These are phyloP conservation scores for Saturnia pavonia DNA, from an alignment of 2,888 invertebrate genomes.

Conservation along the genomic window DNA sequence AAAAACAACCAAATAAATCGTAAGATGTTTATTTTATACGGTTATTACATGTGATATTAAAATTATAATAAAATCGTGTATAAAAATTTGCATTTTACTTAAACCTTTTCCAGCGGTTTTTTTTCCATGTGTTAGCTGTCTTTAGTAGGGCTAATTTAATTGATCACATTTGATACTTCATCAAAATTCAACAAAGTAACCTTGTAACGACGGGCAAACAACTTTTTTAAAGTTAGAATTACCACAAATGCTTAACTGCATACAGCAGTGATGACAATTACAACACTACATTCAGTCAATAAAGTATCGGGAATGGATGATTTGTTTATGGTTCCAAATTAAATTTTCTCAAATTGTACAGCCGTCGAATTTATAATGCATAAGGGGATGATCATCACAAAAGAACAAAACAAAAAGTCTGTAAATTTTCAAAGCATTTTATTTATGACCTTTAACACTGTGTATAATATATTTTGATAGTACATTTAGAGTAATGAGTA, in stretches of 20 bases:
- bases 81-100: not conserved
- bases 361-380: too few species aligned
- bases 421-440: slow-evolving; percentile 82
- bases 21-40: slow-evolving; percentile 30
- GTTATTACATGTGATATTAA: slow-evolving; percentile 37
- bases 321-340: too few species aligned
- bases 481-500: slow-evolving; percentile 83
- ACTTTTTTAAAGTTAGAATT: too few species aligned
- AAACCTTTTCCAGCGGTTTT: not conserved
- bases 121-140: not conserved
- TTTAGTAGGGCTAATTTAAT: too few species aligned
- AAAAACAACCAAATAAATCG: not conserved
- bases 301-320: too few species aligned
- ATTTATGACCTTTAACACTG: slow-evolving; percentile 83
- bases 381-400: not conserved
- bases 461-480: slow-evolving; percentile 83
- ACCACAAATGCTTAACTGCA: too few species aligned
- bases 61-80: slow-evolving; percentile 15
- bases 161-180: too few species aligned
- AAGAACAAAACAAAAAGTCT: slow-evolving; percentile 40
- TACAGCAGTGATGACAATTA: too few species aligned
- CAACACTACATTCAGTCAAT: too few species aligned
- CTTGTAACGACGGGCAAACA: too few species aligned
- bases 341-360: too few species aligned
- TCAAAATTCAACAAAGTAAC: too few species aligned